Evolutionary conservation across 2,113 vertebrate genomes (phyloP).

Genomic region (Neodontobutis hainanensis): DNA sequence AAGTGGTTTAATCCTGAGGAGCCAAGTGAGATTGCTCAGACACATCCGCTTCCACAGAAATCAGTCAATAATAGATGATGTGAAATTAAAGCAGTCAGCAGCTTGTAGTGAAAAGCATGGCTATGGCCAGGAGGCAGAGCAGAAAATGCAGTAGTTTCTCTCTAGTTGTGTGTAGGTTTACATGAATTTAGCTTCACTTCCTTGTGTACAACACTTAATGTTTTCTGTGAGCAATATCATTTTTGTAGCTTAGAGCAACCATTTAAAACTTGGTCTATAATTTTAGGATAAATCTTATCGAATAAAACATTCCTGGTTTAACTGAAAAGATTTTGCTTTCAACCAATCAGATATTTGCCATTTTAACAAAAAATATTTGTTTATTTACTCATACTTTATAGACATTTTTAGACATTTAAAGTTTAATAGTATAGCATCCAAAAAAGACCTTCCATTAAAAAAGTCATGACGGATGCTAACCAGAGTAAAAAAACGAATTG

Average conservation of each 20-base stretch:
- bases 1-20: conserved; percentile 6
- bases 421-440: too few relatives aligned
- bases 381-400: too few relatives aligned
- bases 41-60: conserved; percentile 24
- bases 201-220: not conserved
- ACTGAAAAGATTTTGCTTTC: not conserved
- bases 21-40: conserved; percentile 6
- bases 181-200: not conserved
- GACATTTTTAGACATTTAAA: not conserved
- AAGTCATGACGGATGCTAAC: too few relatives aligned
- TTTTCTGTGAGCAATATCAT: not conserved
- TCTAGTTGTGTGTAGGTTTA: conserved; percentile 8
- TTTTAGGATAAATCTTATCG: not conserved
- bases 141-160: conserved; percentile 17
- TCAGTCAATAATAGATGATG: conserved; percentile 67
- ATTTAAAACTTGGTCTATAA: not conserved
- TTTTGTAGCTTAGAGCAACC: not conserved
- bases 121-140: conserved; percentile 16
- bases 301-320: not conserved
- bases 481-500: too few relatives aligned
- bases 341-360: too few relatives aligned
- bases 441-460: too few relatives aligned
- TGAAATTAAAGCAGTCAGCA: conserved; percentile 55
- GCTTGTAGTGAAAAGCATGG: conserved; percentile 44
- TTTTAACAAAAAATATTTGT: too few relatives aligned